Evolutionary conservation across 2,797 vertebrate genomes (phyloP).

Genomic region (Sylvilagus floridanus): DNA sequence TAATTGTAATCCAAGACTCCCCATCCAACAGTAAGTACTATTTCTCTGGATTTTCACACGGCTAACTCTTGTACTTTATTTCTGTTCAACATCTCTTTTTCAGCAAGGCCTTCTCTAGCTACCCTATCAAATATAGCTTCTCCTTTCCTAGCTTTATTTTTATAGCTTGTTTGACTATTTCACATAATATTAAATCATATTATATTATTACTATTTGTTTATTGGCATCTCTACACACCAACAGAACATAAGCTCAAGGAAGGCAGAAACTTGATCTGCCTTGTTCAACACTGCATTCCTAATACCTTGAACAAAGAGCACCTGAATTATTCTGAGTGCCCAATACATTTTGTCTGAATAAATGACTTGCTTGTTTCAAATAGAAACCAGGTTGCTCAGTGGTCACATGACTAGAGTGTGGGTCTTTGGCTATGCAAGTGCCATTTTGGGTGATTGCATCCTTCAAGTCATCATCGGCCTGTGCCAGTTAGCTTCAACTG

Average conservation of each 20-base stretch:
- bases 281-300: not conserved
- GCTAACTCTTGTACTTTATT: not conserved
- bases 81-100: not conserved
- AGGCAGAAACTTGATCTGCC: not conserved
- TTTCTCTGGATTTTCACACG: not conserved
- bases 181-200: not conserved
- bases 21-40: not conserved
- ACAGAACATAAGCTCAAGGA: not conserved
- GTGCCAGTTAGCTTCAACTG: not conserved
- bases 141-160: not conserved
- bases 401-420: not conserved
- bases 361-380: slow-evolving; percentile 6
- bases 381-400: not conserved
- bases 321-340: not conserved
- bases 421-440: not conserved
- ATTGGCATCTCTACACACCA: not conserved
- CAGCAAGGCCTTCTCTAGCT: not conserved
- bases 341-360: not conserved
- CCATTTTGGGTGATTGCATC: not conserved
- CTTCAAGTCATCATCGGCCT: not conserved
- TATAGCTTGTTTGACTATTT: not conserved
- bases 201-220: not conserved
- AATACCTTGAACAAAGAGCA: not conserved
- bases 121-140: not conserved
- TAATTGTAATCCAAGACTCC: not conserved